phyloP scores from a whole-genome alignment of 2,888 invertebrate species.

The Meloe dianella region DNA sequence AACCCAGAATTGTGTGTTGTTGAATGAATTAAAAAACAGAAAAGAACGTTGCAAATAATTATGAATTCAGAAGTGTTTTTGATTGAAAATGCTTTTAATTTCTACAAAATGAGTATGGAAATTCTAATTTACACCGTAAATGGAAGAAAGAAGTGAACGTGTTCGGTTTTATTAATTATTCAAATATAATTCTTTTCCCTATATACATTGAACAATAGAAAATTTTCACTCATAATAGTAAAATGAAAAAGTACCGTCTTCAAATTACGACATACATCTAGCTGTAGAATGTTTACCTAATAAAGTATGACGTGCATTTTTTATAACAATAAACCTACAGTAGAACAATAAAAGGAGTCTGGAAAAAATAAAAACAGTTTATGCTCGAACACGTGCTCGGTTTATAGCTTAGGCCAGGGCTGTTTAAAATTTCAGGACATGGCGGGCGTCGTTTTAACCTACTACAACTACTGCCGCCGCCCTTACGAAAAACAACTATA shows the following conservation, averaged over 20 bases:
- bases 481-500: constrained; percentile 24
- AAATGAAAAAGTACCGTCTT: constrained; percentile 15
- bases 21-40: constrained; percentile 19
- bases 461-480: constrained; percentile 13
- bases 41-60: constrained; percentile 36
- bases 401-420: constrained; percentile 46
- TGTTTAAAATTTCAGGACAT: constrained; percentile 50
- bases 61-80: constrained; percentile 37
- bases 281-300: constrained; percentile 34
- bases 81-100: constrained; percentile 41
- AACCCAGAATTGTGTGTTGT: constrained; percentile 29
- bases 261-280: constrained; percentile 24
- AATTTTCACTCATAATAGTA: constrained; percentile 8
- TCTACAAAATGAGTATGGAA: constrained; percentile 25
- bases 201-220: not conserved
- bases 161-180: constrained; percentile 25
- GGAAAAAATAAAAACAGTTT: constrained; percentile 51
- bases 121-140: constrained; percentile 30
- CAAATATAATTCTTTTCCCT: not conserved
- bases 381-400: constrained; percentile 49
- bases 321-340: constrained; percentile 40
- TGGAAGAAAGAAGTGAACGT: constrained; percentile 26
- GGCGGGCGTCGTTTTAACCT: constrained; percentile 37
- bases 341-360: constrained; percentile 40
- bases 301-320: constrained; percentile 38